These are phyloP conservation scores for Troglohyphantes excavatus DNA, from an alignment of 2,888 invertebrate genomes.

Conservation along the genomic window DNA sequence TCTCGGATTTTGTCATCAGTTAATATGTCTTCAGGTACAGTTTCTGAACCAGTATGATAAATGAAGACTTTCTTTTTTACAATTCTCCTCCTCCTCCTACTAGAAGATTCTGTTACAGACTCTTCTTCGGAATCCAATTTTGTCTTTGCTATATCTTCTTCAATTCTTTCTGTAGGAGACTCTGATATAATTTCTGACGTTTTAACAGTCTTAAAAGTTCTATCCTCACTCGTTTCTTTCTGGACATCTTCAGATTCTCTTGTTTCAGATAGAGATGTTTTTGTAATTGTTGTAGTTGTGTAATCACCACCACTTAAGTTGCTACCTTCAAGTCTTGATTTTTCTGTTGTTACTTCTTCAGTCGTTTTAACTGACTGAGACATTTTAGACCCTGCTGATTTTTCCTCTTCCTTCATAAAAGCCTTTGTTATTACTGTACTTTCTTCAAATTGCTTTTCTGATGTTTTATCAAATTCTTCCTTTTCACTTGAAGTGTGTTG, in stretches of 20 bases:
- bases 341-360: conserved; percentile 22
- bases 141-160: neutral
- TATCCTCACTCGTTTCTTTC: conserved; percentile 20
- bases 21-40: conserved; percentile 58
- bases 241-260: conserved; percentile 31
- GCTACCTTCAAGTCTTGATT: neutral
- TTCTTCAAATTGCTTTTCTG: neutral
- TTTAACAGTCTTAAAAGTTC: neutral
- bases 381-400: conserved; percentile 22
- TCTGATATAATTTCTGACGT: conserved; percentile 7
- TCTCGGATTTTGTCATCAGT: conserved; percentile 69
- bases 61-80: conserved; percentile 70
- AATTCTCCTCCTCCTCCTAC: conserved; percentile 29
- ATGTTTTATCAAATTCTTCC: conserved; percentile 23
- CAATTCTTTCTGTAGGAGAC: neutral
- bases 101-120: conserved; percentile 36
- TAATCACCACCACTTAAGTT: conserved; percentile 1
- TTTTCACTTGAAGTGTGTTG: neutral
- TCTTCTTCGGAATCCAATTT: conserved; percentile 35
- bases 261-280: conserved; percentile 13
- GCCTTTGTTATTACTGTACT: neutral
- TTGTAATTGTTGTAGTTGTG: conserved; percentile 8
- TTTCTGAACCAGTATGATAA: conserved; percentile 60
- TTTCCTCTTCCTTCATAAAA: conserved; percentile 12
- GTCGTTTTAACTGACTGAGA: conserved; percentile 1